Base-by-base conservation (phyloP, 2,113 vertebrate genomes). In the Neolamprologus ventralis region DNA sequence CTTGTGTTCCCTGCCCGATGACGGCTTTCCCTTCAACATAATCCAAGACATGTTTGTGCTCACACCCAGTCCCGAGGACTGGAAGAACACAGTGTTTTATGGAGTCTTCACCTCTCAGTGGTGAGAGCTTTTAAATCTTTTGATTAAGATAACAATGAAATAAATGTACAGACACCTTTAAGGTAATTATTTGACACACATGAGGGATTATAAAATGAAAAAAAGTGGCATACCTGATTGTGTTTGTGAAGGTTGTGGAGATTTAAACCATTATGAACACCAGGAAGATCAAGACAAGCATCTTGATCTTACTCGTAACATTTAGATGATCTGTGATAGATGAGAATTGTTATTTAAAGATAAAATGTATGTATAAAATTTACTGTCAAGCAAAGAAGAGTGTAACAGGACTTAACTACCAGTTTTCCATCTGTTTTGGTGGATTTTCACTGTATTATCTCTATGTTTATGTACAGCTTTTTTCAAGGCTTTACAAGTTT, bases 81-180 rank as follows among this genome's bases (percentile, higher is more conserved):
- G 98, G 98, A 96, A 81, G 42, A 94, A 96, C 58, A 98, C 97
- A 0, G 90, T 97, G 80, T 99, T 99, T 96, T 99, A 98, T 0
- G 98, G 98, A 9, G 98, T 99, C 87, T 99, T 99, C 95, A 98
- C 97, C 0, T 98, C 98, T 1, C 98, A 99, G 91, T 99, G 98
- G 98, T 99, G 93, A 94, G 96, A 1, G 68, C 4, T 11, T 60
- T n/a, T 35, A 63, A 45, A 9, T 16, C 21, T 37, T 45, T 83
- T 60, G 17, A 40, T 1, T n/a, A 78, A n/a, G 2, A 47, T n/a
- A 45, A 55, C 51, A 57, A 49, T n/a, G 33, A 49, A 78, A 78
- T 49, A 78, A 49, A 78, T 49, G 23, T 31, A 78, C 42, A 47
- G 71, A 78, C 17, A 78, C 14, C 16, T 47, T 47, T 31, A 51